phyloP scores from a whole-genome alignment of 2,113 vertebrate species.

The Ammodytes marinus region DNA sequence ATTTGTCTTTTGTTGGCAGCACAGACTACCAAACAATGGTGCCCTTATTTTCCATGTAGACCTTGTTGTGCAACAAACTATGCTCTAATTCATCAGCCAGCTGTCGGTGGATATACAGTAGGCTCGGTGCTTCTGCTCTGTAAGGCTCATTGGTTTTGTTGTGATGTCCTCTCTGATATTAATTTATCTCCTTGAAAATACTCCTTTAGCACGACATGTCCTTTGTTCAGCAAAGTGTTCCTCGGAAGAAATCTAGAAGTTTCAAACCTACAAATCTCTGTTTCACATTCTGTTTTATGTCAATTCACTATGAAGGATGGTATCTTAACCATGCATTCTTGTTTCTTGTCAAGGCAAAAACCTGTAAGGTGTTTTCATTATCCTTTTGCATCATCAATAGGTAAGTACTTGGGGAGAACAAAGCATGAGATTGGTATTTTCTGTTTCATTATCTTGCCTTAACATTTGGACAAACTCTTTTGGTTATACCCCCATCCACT shows the following conservation, averaged over 20 bases:
- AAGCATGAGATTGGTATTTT: not conserved
- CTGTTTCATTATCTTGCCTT: constrained; percentile 3
- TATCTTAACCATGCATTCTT: not conserved
- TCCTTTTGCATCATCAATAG: not conserved
- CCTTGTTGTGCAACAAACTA: constrained; percentile 18
- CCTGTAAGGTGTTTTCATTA: constrained; percentile 1
- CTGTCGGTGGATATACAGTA: constrained; percentile 36
- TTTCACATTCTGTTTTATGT: not conserved
- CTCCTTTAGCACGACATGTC: not conserved
- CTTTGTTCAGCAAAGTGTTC: not conserved
- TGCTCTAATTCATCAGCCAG: constrained; percentile 44
- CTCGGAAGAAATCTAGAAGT: not conserved
- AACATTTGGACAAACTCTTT: not conserved
- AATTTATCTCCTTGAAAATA: not conserved
- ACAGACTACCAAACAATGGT: not conserved
- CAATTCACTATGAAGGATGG: not conserved
- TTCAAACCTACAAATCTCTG: not conserved
- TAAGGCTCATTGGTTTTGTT: constrained; percentile 37
- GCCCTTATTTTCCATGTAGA: not conserved
- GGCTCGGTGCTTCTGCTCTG: constrained; percentile 1
- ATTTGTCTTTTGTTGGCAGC: not conserved
- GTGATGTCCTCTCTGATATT: not conserved
- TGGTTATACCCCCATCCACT: not conserved
- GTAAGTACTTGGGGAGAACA: too few species aligned
- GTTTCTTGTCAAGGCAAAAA: not conserved